phyloP scores from a whole-genome alignment of 2,797 vertebrate species.

The Lepidocolaptes lacrymiger region DNA sequence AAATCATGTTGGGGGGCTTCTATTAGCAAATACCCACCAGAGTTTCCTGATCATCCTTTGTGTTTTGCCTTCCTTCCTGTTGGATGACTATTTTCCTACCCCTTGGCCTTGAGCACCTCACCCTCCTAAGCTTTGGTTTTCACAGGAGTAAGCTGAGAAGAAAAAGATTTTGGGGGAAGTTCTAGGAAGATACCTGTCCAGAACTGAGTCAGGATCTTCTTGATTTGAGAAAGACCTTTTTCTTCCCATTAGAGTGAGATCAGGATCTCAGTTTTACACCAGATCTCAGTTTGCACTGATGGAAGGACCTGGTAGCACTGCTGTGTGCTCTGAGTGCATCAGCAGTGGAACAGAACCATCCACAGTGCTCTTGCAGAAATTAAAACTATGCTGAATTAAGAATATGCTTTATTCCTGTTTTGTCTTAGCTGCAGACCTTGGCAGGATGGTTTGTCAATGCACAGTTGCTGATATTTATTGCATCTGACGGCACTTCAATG shows the following conservation, averaged over 20 bases:
- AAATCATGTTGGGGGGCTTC: not conserved
- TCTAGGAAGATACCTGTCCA: too few relatives aligned
- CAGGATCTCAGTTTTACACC: not conserved
- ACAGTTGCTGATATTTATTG: slow-evolving; percentile 10
- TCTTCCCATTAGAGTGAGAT: not conserved
- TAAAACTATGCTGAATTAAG: not conserved
- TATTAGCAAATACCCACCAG: not conserved
- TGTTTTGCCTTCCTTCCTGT: not conserved
- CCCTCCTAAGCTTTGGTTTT: not conserved
- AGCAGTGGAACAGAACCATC: not conserved
- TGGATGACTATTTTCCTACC: not conserved
- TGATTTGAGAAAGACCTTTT: not conserved
- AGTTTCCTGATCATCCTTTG: not conserved
- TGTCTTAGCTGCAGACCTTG: not conserved
- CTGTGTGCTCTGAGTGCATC: not conserved
- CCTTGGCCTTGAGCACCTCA: not conserved
- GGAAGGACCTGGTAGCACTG: not conserved
- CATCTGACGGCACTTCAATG: slow-evolving; percentile 18
- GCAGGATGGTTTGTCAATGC: not conserved
- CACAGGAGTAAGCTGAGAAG: too few relatives aligned
- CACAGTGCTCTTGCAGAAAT: not conserved
- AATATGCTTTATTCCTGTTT: not conserved
- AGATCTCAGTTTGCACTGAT: not conserved
- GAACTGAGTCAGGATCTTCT: not conserved
- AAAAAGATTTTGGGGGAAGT: too few relatives aligned